A percentile compares a stretch with the other conserved stretches of the same genome.
phyloP scores from a whole-genome alignment of 1,140 invertebrate species.

The Drosophila elegans region DNA sequence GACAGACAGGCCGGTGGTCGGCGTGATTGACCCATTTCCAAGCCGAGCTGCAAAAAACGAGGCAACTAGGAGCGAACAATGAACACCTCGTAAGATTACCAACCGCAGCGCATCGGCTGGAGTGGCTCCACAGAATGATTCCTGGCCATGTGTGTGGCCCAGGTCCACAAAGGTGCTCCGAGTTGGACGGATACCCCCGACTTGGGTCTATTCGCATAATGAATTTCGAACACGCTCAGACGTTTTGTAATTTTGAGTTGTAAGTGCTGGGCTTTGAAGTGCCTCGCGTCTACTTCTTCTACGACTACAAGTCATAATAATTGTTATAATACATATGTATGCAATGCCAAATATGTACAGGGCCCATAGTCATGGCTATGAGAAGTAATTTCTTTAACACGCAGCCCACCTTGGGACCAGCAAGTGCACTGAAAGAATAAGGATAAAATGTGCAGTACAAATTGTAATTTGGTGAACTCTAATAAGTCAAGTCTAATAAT shows the following conservation, averaged over 20 bases:
- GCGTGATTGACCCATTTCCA: slow-evolving; percentile 69
- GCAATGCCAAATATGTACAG: slow-evolving; percentile 55
- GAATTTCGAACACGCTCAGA: slow-evolving; percentile 83
- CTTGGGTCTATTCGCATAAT: slow-evolving; percentile 56
- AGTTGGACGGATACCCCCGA: slow-evolving; percentile 25
- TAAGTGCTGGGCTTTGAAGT: slow-evolving; percentile 75
- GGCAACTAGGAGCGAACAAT: slow-evolving; percentile 62
- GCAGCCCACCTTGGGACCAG: slow-evolving; percentile 48
- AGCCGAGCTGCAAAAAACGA: slow-evolving; percentile 42
- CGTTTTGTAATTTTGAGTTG: slow-evolving; percentile 83
- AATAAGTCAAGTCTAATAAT: too few relatives aligned
- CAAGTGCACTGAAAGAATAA: slow-evolving; percentile 21
- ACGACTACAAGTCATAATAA: slow-evolving; percentile 52
- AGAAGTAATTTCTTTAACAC: slow-evolving; percentile 57
- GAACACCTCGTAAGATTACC: slow-evolving; percentile 73
- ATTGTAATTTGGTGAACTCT: background rate
- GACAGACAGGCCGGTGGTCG: slow-evolving; percentile 11
- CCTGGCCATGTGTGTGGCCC: slow-evolving; percentile 22
- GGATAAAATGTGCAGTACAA: background rate
- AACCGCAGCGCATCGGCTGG: slow-evolving; percentile 44
- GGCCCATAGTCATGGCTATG: slow-evolving; percentile 16
- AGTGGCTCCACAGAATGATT: slow-evolving; percentile 26
- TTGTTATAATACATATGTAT: slow-evolving; percentile 40
- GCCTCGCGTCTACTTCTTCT: slow-evolving; percentile 52
- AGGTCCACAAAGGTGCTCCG: slow-evolving; percentile 23